These are phyloP conservation scores for Idaea biselata DNA, from an alignment of 2,888 invertebrate species.

Conservation along the genomic window DNA sequence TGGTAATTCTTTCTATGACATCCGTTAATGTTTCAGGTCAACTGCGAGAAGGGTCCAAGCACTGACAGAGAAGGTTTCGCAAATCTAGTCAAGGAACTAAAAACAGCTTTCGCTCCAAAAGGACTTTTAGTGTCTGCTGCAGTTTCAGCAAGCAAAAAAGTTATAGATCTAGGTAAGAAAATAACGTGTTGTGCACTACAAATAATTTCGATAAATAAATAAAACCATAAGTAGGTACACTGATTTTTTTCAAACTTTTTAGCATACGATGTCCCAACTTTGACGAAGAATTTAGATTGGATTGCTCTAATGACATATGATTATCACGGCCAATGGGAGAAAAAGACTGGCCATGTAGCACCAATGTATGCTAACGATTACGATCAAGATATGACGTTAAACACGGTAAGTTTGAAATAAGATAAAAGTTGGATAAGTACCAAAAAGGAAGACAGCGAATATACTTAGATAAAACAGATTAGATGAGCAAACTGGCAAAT, in stretches of 20 bases:
- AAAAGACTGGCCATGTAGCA: conserved; percentile 93
- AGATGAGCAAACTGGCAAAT: not conserved
- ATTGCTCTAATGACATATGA: conserved; percentile 96
- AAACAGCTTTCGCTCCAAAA: conserved; percentile 85
- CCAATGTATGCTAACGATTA: conserved; percentile 90
- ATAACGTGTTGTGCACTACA: not conserved
- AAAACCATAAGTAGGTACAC: not conserved
- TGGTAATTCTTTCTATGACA: not conserved
- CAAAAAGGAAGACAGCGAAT: not conserved
- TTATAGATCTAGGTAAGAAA: conserved; percentile 86
- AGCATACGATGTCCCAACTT: conserved; percentile 87
- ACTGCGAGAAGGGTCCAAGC: conserved; percentile 89
- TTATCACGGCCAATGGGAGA: conserved; percentile 95
- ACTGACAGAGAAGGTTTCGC: conserved; percentile 91
- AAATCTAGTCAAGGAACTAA: conserved; percentile 87
- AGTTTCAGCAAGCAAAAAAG: conserved; percentile 91
- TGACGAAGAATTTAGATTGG: conserved; percentile 92
- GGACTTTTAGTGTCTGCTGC: conserved; percentile 89
- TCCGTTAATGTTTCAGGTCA: conserved; percentile 72
- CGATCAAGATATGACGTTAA: conserved; percentile 87
- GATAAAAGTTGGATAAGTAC: not conserved
- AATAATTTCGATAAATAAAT: not conserved
- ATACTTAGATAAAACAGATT: not conserved
- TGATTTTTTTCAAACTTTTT: conserved; percentile 16
- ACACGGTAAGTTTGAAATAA: conserved; percentile 69